A percentile compares a stretch with the other conserved stretches of the same genome.
Conservation (phyloP, 2,113 vertebrate genomes). For the Scomber scombrus region DNA sequence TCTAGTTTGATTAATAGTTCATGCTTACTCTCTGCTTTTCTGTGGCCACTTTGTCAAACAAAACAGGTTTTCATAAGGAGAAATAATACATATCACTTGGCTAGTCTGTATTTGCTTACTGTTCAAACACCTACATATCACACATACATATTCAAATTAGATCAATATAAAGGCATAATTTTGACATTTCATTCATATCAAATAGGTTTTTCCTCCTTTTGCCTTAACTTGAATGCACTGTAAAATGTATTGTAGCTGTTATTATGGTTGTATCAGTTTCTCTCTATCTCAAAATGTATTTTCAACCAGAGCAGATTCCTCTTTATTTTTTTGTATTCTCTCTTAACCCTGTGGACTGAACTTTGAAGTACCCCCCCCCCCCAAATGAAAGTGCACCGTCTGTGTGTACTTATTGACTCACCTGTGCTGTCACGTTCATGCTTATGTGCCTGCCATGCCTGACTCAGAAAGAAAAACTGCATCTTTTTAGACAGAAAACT, state of each 20-base stretch:
- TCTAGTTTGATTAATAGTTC: constrained; percentile 45
- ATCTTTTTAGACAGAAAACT: constrained; percentile 53
- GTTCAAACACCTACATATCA: background rate
- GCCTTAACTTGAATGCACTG: background rate
- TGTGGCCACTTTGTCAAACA: constrained; percentile 21
- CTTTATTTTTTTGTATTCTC: constrained; percentile 26
- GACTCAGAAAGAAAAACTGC: constrained; percentile 10
- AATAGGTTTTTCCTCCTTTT: constrained; percentile 3
- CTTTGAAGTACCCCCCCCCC: constrained; percentile 56
- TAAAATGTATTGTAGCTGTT: background rate
- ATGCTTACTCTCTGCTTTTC: constrained; percentile 27
- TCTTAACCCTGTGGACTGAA: constrained; percentile 29
- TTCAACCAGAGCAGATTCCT: background rate
- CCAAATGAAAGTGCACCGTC: constrained; percentile 52
- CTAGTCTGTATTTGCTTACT: background rate
- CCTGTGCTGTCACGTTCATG: constrained; percentile 39
- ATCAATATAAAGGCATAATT: background rate
- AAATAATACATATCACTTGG: constrained; percentile 7
- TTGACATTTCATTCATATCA: background rate
- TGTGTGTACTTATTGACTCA: constrained; percentile 58
- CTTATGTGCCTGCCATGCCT: constrained; percentile 41
- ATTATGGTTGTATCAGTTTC: constrained; percentile 19
- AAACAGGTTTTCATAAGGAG: constrained; percentile 10
- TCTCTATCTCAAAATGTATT: constrained; percentile 36
- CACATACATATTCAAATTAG: background rate